phyloP scores from a whole-genome alignment of 2,888 invertebrate genomes.

The Morpho achilles region DNA sequence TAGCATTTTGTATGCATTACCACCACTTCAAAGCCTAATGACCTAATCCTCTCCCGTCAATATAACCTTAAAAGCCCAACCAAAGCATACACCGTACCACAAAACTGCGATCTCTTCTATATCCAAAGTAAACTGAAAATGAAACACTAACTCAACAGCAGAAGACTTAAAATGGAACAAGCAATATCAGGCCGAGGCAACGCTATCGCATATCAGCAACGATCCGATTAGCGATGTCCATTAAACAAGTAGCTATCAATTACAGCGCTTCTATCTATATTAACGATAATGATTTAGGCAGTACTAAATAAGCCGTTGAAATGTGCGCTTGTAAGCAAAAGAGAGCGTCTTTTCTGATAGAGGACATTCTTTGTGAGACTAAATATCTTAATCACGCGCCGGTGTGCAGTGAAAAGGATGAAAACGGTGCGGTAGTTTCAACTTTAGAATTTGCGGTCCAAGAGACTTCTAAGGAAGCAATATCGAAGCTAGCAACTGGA shows the following conservation, averaged over 20 bases:
- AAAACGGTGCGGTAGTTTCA: background rate
- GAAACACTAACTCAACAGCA: background rate
- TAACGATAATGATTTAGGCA: constrained; percentile 65
- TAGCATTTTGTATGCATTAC: constrained; percentile 21
- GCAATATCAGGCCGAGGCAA: background rate
- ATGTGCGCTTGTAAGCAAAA: constrained; percentile 72
- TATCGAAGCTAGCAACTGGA: background rate
- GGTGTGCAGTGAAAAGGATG: constrained; percentile 33
- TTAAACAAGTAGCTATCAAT: constrained; percentile 76
- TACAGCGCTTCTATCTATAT: constrained; percentile 55
- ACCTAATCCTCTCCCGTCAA: constrained; percentile 34
- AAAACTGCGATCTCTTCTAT: constrained; percentile 1
- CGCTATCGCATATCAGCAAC: constrained; percentile 33
- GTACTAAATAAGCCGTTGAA: constrained; percentile 47
- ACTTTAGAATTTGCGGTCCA: background rate
- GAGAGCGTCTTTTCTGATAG: constrained; percentile 65
- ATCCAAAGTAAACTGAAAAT: background rate
- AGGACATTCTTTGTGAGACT: constrained; percentile 61
- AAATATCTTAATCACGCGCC: constrained; percentile 49
- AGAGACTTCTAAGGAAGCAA: background rate
- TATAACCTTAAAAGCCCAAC: constrained; percentile 32
- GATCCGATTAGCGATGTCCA: constrained; percentile 62
- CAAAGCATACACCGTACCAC: constrained; percentile 14
- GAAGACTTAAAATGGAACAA: constrained; percentile 5
- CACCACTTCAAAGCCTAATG: constrained; percentile 27